Evolutionary conservation across 2,113 vertebrate species (phyloP).

Genomic region (Paraplagusia blochii): DNA sequence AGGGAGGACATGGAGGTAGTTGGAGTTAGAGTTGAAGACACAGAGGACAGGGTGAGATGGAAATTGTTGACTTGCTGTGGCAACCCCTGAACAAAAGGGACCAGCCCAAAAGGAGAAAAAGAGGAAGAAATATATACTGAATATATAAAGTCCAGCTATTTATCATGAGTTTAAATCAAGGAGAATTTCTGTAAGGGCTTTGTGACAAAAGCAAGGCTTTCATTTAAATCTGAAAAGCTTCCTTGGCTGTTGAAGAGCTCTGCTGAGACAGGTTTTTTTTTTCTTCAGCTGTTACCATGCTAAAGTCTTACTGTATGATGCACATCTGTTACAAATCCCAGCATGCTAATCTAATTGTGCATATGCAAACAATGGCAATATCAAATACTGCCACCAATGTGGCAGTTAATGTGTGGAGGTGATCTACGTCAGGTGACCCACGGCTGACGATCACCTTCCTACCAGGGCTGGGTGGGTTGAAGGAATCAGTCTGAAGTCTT

Average conservation of each 20-base stretch:
- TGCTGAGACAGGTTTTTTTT: slow-evolving; percentile 1
- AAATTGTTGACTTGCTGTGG: no score
- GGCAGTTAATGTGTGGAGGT: slow-evolving; percentile 29
- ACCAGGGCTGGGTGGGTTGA: slow-evolving; percentile 49
- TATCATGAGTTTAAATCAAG: neutral
- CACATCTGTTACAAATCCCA: slow-evolving; percentile 29
- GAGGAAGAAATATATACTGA: no score
- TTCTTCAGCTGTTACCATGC: slow-evolving; percentile 23
- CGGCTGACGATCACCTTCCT: slow-evolving; percentile 27
- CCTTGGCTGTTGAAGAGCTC: slow-evolving; percentile 6
- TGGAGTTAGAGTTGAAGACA: no score
- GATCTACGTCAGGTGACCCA: slow-evolving; percentile 38
- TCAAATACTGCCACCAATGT: slow-evolving; percentile 2
- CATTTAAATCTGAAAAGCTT: slow-evolving; percentile 10
- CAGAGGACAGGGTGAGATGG: no score
- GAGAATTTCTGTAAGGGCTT: slow-evolving; percentile 12
- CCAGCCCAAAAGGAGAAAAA: no score
- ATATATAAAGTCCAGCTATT: neutral
- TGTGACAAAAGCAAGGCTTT: slow-evolving; percentile 7
- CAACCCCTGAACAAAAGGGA: no score
- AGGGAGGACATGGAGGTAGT: no score
- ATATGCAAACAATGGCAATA: slow-evolving; percentile 14
- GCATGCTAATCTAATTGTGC: slow-evolving; percentile 4
- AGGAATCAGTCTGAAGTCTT: slow-evolving; percentile 32
- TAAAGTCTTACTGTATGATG: slow-evolving; percentile 6